phyloP scores from a whole-genome alignment of 2,113 vertebrate genomes.

The Solenodon paradoxus region DNA sequence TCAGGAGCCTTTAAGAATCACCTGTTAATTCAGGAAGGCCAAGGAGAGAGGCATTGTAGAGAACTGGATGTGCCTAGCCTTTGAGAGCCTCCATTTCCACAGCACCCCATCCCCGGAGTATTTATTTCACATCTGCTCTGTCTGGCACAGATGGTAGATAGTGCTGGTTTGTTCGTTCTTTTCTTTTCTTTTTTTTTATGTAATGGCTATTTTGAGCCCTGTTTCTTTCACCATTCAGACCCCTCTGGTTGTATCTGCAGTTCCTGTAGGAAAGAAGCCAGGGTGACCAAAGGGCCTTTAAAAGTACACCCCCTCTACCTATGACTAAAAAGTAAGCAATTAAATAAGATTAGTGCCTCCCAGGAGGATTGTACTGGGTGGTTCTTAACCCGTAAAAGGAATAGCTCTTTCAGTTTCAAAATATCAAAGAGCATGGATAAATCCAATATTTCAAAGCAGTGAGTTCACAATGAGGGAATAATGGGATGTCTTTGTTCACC shows the following conservation, averaged over 20 bases:
- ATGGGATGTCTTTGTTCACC: not conserved
- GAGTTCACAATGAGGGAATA: not conserved
- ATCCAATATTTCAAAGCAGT: slow-evolving; percentile 51
- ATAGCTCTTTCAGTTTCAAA: slow-evolving; percentile 43
- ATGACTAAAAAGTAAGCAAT: slow-evolving; percentile 23
- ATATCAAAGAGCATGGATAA: slow-evolving; percentile 33
- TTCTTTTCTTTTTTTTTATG: slow-evolving; percentile 50
- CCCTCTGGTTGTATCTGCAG: slow-evolving; percentile 34
- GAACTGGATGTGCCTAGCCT: not conserved
- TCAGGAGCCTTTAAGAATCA: not conserved
- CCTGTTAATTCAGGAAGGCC: not conserved
- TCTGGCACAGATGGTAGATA: slow-evolving; percentile 67
- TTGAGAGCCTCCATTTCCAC: not conserved
- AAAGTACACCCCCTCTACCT: slow-evolving; percentile 52
- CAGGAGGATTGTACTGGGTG: not conserved
- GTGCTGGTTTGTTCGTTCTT: slow-evolving; percentile 42
- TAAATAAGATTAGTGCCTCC: not conserved
- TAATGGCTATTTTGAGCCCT: slow-evolving; percentile 54
- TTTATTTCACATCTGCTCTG: slow-evolving; percentile 75
- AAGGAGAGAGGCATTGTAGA: slow-evolving; percentile 17
- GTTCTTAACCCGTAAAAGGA: not conserved
- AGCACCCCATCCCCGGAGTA: slow-evolving; percentile 55
- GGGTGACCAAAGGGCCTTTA: slow-evolving; percentile 8
- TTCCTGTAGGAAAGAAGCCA: slow-evolving; percentile 59
- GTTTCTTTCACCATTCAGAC: not conserved